Percentiles rank a stretch among this genome's conserved stretches.
phyloP scores from a whole-genome alignment of 2,797 vertebrate genomes.

The Mionectes olivaceus region DNA sequence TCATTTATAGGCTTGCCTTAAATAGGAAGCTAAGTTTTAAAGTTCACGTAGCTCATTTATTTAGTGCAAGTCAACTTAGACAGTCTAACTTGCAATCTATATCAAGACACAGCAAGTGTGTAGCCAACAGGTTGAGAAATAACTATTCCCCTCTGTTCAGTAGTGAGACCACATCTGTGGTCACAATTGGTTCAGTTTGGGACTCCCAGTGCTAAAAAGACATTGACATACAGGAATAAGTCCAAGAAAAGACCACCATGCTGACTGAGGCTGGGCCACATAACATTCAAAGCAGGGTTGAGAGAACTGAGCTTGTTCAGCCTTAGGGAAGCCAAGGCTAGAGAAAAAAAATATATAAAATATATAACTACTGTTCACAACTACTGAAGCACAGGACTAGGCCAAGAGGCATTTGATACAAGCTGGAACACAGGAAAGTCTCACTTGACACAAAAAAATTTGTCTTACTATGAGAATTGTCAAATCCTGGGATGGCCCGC shows the following conservation, averaged over 20 bases:
- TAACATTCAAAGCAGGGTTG: not conserved
- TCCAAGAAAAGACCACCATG: not conserved
- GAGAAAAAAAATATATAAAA: not conserved
- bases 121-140: not conserved
- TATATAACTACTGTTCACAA: not conserved
- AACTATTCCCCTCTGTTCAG: not conserved
- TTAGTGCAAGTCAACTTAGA: not conserved
- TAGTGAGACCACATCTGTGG: not conserved
- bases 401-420: not conserved
- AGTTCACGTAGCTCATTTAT: not conserved
- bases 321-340: not conserved
- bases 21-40: not conserved
- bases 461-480: not conserved
- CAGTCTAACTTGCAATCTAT: not conserved
- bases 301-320: not conserved
- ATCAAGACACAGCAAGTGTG: not conserved
- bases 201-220: not conserved
- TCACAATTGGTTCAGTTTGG: not conserved
- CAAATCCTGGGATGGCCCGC: not conserved
- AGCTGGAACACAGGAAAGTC: not conserved
- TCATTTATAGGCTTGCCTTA: constrained; percentile 8
- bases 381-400: not conserved
- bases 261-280: not conserved
- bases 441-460: not conserved
- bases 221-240: not conserved